Conservation (phyloP, 30 jellyfish, hydroid and myxozoan species). For the Aurelia sp. region DNA sequence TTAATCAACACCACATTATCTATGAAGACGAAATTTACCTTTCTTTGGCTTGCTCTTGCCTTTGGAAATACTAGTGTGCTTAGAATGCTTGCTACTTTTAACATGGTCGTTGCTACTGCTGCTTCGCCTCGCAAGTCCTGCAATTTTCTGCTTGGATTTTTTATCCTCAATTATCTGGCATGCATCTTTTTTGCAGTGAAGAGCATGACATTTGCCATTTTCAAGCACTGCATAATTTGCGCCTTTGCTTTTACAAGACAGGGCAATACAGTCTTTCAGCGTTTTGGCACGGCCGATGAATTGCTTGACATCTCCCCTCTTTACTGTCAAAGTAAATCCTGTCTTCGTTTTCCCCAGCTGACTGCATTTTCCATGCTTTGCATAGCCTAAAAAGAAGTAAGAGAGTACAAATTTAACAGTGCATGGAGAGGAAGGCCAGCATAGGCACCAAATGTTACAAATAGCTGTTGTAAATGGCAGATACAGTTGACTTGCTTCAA, state of each 20-base stretch:
- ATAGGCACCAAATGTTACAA: neutral
- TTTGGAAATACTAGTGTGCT: neutral
- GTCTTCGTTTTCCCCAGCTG: conserved; percentile 16
- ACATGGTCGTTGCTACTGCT: neutral
- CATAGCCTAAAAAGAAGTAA: conserved; percentile 20
- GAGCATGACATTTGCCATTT: conserved; percentile 57
- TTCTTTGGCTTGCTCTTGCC: conserved; percentile 17
- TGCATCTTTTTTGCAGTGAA: conserved; percentile 64
- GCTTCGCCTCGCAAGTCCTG: conserved; percentile 38
- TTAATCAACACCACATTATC: too few relatives aligned
- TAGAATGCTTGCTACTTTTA: neutral
- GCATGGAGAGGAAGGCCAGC: neutral
- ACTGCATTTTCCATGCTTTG: conserved; percentile 44
- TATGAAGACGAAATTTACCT: neutral
- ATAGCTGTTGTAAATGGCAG: too few relatives aligned
- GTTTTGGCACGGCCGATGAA: conserved; percentile 37
- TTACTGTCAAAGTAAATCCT: conserved; percentile 47
- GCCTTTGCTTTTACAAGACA: conserved; percentile 40
- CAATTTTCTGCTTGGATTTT: conserved; percentile 57
- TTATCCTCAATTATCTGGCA: conserved; percentile 57
- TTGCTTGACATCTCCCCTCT: conserved; percentile 13
- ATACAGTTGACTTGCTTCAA: too few relatives aligned
- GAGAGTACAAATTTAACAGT: neutral
- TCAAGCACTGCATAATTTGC: conserved; percentile 70
- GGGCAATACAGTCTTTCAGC: conserved; percentile 44